Percentiles rank a stretch among this genome's conserved stretches.
phyloP scores from a whole-genome alignment of 2,797 vertebrate species.

The Acropternis orthonyx region DNA sequence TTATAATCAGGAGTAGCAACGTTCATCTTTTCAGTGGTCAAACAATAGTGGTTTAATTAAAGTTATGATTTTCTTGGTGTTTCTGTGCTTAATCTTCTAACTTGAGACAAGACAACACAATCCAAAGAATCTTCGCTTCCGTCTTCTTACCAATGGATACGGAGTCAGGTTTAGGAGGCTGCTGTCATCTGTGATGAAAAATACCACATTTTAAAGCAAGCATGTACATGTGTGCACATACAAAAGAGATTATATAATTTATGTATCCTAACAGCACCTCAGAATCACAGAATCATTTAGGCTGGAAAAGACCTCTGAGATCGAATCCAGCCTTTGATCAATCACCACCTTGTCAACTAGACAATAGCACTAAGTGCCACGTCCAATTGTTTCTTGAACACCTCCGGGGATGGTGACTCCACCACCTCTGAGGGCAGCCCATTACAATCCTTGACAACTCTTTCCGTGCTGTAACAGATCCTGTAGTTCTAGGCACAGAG shows the following conservation, averaged over 20 bases:
- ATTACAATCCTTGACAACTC: background rate
- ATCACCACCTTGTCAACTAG: background rate
- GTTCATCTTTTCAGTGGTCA: slow-evolving; percentile 51
- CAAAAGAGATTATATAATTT: background rate
- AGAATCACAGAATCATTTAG: background rate
- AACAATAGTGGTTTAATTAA: slow-evolving; percentile 55
- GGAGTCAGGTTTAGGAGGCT: slow-evolving; percentile 97
- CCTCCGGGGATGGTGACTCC: background rate
- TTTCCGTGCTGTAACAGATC: background rate
- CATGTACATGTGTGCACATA: background rate
- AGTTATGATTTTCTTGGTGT: slow-evolving; percentile 70
- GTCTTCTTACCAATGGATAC: slow-evolving; percentile 92
- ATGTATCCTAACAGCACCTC: background rate
- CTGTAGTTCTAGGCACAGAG: background rate
- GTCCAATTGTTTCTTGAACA: background rate
- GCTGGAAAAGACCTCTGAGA: background rate
- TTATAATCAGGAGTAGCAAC: slow-evolving; percentile 48
- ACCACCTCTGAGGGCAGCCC: background rate
- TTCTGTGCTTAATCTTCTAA: slow-evolving; percentile 79
- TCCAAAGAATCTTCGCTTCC: slow-evolving; percentile 97
- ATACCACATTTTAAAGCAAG: background rate
- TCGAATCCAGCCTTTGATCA: background rate
- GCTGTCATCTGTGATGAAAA: slow-evolving; percentile 89
- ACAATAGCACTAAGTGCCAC: background rate
- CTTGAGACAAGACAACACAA: slow-evolving; percentile 97